A percentile compares a stretch with the other conserved stretches of the same genome.
Conservation (phyloP, 2,888 invertebrate genomes). For the Seladonia tumulorum region DNA sequence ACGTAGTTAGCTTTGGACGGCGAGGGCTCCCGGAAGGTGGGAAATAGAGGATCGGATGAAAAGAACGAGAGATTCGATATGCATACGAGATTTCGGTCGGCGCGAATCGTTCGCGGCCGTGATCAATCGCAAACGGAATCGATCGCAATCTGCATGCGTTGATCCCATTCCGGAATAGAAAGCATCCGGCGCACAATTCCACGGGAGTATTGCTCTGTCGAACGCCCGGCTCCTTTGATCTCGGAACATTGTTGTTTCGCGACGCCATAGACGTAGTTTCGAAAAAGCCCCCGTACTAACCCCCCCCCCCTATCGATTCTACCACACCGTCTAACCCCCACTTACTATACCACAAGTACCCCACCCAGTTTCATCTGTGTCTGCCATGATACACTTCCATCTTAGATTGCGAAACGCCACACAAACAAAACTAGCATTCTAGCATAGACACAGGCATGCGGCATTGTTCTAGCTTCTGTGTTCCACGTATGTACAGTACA, state of each 20-base stretch:
- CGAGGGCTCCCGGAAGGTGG: background rate
- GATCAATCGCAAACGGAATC: background rate
- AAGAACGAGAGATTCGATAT: background rate
- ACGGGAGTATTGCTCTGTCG: background rate
- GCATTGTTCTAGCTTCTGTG: constrained; percentile 77
- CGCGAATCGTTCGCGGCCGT: background rate
- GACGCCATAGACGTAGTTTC: constrained; percentile 40
- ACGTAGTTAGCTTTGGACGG: background rate
- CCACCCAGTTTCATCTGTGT: constrained; percentile 32
- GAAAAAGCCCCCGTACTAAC: constrained; percentile 29
- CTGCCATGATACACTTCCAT: constrained; percentile 32
- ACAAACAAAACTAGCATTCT: constrained; percentile 73
- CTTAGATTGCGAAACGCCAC: constrained; percentile 34
- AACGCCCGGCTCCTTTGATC: constrained; percentile 25
- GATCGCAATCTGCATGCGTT: background rate
- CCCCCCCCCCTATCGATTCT: constrained; percentile 29
- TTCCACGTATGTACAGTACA: constrained; percentile 61
- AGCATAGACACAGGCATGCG: constrained; percentile 82
- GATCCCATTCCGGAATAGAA: background rate
- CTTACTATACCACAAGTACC: background rate
- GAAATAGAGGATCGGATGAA: background rate
- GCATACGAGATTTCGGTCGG: background rate
- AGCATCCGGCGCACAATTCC: background rate
- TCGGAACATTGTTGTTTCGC: constrained; percentile 38
- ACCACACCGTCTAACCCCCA: constrained; percentile 23